Conservation (phyloP, 2,888 invertebrate genomes). For the Ormyrus labotus region DNA sequence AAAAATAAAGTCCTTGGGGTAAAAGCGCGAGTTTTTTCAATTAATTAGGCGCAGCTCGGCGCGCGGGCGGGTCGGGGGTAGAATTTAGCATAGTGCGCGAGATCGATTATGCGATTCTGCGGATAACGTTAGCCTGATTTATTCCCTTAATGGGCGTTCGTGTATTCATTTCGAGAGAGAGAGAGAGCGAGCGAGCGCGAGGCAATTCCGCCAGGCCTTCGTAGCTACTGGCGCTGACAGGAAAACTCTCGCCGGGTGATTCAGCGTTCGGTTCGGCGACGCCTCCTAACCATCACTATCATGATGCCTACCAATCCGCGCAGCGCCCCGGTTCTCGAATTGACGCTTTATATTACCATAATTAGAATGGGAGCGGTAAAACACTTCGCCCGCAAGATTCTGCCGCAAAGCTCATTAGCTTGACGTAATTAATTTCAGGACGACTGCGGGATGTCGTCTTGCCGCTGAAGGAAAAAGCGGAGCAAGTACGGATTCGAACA, state of each 20-base stretch:
- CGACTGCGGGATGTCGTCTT: too few relatives aligned
- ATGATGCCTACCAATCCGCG: conserved; percentile 67
- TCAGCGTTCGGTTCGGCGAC: conserved; percentile 75
- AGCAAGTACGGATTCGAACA: too few relatives aligned
- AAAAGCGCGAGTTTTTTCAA: conserved; percentile 24
- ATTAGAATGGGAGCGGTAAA: conserved; percentile 50
- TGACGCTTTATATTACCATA: conserved; percentile 59
- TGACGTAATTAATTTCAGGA: conserved; percentile 9
- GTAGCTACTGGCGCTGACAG: conserved; percentile 74
- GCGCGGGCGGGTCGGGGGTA: not conserved
- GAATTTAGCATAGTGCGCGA: conserved; percentile 60
- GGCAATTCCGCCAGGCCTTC: conserved; percentile 72
- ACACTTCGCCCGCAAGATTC: conserved; percentile 35
- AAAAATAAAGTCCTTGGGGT: not conserved
- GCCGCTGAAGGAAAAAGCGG: too few relatives aligned
- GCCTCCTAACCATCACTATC: conserved; percentile 71
- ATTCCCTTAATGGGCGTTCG: conserved; percentile 76
- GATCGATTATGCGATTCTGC: conserved; percentile 74
- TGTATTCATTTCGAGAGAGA: conserved; percentile 71
- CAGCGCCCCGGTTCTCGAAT: conserved; percentile 51
- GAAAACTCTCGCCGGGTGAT: conserved; percentile 76
- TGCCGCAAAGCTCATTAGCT: conserved; percentile 36
- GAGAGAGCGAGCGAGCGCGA: conserved; percentile 59
- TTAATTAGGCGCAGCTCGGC: conserved; percentile 30
- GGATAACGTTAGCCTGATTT: conserved; percentile 75